These are phyloP conservation scores for Calcarius lapponicus DNA, from an alignment of 2,797 vertebrate species.

Conservation along the genomic window DNA sequence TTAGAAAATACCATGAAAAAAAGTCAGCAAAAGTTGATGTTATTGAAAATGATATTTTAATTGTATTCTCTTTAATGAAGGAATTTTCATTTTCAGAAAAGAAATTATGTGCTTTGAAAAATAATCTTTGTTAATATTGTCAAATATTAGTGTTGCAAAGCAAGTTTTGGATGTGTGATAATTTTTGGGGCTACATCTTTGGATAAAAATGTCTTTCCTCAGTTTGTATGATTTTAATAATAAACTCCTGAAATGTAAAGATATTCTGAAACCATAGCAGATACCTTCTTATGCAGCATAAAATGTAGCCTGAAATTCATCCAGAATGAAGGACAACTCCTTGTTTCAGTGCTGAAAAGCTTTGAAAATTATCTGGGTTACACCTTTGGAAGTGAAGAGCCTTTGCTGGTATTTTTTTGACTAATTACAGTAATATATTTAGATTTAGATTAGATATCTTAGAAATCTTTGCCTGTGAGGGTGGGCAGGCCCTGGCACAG, in stretches of 20 bases:
- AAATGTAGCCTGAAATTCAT: neutral
- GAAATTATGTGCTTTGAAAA: constrained; percentile 42
- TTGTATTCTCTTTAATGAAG: constrained; percentile 49
- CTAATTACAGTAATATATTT: neutral
- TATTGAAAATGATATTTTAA: constrained; percentile 66
- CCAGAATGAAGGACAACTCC: neutral
- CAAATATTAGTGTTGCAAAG: neutral
- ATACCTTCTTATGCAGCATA: neutral
- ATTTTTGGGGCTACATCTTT: neutral
- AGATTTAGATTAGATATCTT: neutral
- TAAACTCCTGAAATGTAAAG: neutral
- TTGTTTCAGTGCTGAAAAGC: neutral
- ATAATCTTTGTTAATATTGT: constrained; percentile 6
- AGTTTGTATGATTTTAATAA: neutral
- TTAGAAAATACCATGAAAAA: constrained; percentile 22
- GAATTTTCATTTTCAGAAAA: constrained; percentile 46
- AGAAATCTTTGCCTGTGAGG: neutral
- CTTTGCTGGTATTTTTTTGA: neutral
- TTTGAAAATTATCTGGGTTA: neutral
- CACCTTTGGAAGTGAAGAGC: neutral
- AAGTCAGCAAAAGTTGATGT: constrained; percentile 3
- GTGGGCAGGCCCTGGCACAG: neutral
- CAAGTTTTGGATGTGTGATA: neutral
- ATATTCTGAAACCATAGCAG: neutral
- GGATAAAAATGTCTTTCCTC: neutral